Base-by-base conservation (phyloP, 2,113 vertebrate species). In the Apus apus region DNA sequence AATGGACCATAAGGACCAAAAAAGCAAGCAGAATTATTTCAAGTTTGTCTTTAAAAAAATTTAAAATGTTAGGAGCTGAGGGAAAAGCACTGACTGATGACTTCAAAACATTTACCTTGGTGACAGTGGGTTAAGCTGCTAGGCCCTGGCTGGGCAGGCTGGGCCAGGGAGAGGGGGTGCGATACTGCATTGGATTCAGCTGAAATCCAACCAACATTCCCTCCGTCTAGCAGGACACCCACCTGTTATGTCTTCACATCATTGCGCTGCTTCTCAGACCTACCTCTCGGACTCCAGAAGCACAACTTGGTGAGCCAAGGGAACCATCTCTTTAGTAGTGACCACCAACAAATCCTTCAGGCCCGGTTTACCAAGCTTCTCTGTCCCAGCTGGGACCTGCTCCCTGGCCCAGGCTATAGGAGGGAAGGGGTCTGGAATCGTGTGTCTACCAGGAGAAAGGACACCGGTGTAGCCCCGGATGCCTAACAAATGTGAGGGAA, bases 351-450 rank as follows among this genome's bases (percentile, higher is more conserved):
- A 72, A 67, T 32, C 43, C n/a, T 79, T 60, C n/a, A 29, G 36
- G 46, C 11, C 57, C 26, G 2, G 8, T 13, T 74, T 71, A 67
- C 36, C 20, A 22, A 60, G 13, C 11, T 70, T 29, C 56, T 57
- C 30, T 2, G 1, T 48, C 6, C 7, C 36, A 27, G 4, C 13
- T 23, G 53, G 56, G 65, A 36, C n/a, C 9, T 0, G 27, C 38
- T 85, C 15, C 26, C 19, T 0, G 0, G 10, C 20, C 20, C 36
- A 5, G 21, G 32, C 45, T 6, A 2, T 43, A 7, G 13, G 5
- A 62, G 57, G 61, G 66, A 62, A 25, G 17, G 13, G 11, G 5
- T 5, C 57, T 58, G 51, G 36, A 50, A 51, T 38, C n/a, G 32
- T 16, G 23, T 32, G 45, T 76, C 20, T 8, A 8, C 9, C 18